Evolutionary conservation across 2,113 vertebrate species (phyloP), one percentile per base, ranked within the genome.

Genomic region (Lethenteron reissneri): DNA sequence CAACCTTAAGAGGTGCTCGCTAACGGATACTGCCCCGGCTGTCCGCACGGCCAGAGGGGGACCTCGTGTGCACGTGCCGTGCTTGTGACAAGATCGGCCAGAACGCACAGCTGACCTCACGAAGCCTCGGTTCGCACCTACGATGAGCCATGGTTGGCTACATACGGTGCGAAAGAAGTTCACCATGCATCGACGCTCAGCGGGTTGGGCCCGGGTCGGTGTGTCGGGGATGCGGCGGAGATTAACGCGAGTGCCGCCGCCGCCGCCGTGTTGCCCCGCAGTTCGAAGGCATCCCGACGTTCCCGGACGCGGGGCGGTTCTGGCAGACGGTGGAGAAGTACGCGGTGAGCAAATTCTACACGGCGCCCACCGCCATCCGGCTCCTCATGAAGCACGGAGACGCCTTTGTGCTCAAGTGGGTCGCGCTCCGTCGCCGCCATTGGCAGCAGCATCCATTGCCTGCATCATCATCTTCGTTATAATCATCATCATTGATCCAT

Each of bases 231-330:
- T 41, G 25, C 25, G 25, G 25, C 25, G 25, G 25, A 41, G 25
- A 41, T 41, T 5, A 41, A 41, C 41, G 41, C 41, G 41, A 41
- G 56, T 56, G 71, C 1, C 4, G 2, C 41, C 56, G 71, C 1
- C 4, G 2, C 41, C 56, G 71, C 58, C 71, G 56, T 78, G 58
- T 77, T 10, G 80, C 56, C 75, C 72, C 62, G 75, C 79, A 97
- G 94, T 97, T 97, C 77, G 94, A 97, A 83, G 92, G 94, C n/a
- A 80, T 97, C 71, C 94, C 90, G 41, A 97, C 87, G 7, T 89
- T 94, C 76, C 94, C 94, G 0, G 86, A 94, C 1, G 78, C 88
- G 1, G 83, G 88, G 72, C 85, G 94, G 9, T 82, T 96, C 77
- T 97, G 94, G 94, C 87, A 79, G 76, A 78, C 92, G 0, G 79